These are phyloP conservation scores for Stegodyphus dumicola DNA, from an alignment of 1,140 invertebrate genomes.

Conservation along the genomic window DNA sequence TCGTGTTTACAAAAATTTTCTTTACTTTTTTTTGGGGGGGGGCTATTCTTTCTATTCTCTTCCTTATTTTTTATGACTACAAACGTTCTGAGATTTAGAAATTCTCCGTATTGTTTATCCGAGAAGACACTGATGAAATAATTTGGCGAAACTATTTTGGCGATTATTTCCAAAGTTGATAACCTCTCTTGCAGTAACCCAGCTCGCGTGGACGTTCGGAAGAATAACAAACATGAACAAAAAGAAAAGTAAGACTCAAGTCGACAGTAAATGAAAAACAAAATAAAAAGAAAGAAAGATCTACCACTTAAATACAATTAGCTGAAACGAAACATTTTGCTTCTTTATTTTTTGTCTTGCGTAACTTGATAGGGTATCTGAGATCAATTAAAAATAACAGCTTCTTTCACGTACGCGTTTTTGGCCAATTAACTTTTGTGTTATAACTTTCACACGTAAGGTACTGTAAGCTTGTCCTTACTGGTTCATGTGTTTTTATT, in stretches of 20 bases:
- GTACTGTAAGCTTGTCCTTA: no score
- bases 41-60: no score
- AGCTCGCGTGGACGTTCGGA: conserved; percentile 15
- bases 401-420: not conserved
- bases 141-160: not conserved
- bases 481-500: no score
- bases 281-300: not conserved
- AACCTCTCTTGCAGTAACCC: not conserved
- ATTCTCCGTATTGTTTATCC: no score
- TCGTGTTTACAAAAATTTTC: no score
- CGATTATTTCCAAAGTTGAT: not conserved
- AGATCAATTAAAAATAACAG: conserved; percentile 39
- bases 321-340: not conserved
- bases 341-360: not conserved
- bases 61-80: no score
- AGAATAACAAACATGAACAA: conserved; percentile 21
- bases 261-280: conserved; percentile 4
- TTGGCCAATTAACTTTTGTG: no score
- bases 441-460: no score
- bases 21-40: no score
- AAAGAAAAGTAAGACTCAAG: not conserved
- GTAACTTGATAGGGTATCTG: conserved; percentile 17
- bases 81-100: no score
- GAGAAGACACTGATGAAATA: no score
- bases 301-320: conserved; percentile 36